A percentile compares a stretch with the other conserved stretches of the same genome.
phyloP scores from a whole-genome alignment of 2,113 vertebrate genomes.

The Brachyhypopomus occidentalis region DNA sequence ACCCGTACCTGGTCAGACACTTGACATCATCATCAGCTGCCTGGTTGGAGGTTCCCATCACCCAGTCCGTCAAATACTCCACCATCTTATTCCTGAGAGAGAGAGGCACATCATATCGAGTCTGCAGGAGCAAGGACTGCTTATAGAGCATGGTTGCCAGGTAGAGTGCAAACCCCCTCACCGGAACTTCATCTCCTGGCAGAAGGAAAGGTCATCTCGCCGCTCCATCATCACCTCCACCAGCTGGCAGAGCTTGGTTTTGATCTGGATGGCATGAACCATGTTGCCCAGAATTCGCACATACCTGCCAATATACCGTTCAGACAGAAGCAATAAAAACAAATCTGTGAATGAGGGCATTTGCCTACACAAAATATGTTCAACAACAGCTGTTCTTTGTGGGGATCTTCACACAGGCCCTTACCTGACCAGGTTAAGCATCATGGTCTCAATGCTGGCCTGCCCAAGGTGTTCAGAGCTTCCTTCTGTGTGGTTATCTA shows the following conservation, averaged over 20 bases:
- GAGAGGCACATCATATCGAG: slow-evolving; percentile 5
- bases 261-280: slow-evolving; percentile 96
- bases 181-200: slow-evolving; percentile 99
- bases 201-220: slow-evolving; percentile 95
- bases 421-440: slow-evolving; percentile 96
- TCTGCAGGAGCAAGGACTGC: neutral
- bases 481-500: slow-evolving; percentile 95
- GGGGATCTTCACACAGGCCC: slow-evolving; percentile 16
- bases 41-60: slow-evolving; percentile 98
- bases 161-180: slow-evolving; percentile 60
- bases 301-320: slow-evolving; percentile 76
- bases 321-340: neutral
- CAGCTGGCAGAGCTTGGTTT: slow-evolving; percentile 94
- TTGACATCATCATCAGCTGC: slow-evolving; percentile 95
- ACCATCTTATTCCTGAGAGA: slow-evolving; percentile 94
- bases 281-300: slow-evolving; percentile 93
- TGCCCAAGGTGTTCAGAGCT: slow-evolving; percentile 95
- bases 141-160: neutral
- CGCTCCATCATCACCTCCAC: slow-evolving; percentile 99
- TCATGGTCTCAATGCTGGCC: slow-evolving; percentile 99
- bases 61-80: slow-evolving; percentile 97
- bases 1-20: slow-evolving; percentile 88
- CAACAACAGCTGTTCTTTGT: neutral
- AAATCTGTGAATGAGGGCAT: neutral
- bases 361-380: neutral